Percentiles rank a stretch among this genome's conserved stretches.
These are phyloP conservation scores for Dromas ardeola DNA, from an alignment of 2,113 vertebrate genomes.

Conservation along the genomic window DNA sequence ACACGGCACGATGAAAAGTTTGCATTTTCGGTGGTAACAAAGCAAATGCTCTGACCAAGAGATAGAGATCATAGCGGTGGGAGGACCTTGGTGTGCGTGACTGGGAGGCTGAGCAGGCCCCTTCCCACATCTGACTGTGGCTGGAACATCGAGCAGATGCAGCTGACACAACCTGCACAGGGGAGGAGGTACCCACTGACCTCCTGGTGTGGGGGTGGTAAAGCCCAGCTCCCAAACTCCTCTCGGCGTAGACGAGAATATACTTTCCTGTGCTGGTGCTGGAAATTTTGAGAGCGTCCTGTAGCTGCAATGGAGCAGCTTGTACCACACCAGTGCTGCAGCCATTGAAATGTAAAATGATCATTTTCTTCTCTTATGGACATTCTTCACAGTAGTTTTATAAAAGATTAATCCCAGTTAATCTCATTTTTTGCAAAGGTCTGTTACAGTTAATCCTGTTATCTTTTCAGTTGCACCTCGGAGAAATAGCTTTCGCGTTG, in stretches of 20 bases:
- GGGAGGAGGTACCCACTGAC: neutral
- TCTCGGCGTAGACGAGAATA: neutral
- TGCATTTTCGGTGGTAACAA: neutral
- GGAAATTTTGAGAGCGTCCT: neutral
- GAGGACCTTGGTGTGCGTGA: neutral
- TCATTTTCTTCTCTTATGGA: neutral
- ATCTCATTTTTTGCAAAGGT: neutral
- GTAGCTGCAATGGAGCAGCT: neutral
- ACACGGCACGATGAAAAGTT: neutral
- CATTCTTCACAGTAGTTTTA: neutral
- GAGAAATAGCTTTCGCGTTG: neutral
- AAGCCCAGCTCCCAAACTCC: neutral
- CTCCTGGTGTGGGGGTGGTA: neutral
- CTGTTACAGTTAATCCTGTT: neutral
- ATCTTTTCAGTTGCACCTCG: neutral
- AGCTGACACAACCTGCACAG: neutral
- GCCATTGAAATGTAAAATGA: neutral
- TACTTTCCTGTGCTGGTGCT: neutral
- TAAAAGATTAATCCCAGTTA: neutral
- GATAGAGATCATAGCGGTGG: neutral
- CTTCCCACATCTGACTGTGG: neutral
- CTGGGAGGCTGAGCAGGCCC: neutral
- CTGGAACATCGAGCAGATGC: neutral
- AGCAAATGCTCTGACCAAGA: neutral
- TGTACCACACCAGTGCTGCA: neutral